Evolutionary conservation across 2,797 vertebrate species (phyloP).

Genomic region (Pseudomugil tenellus): DNA sequence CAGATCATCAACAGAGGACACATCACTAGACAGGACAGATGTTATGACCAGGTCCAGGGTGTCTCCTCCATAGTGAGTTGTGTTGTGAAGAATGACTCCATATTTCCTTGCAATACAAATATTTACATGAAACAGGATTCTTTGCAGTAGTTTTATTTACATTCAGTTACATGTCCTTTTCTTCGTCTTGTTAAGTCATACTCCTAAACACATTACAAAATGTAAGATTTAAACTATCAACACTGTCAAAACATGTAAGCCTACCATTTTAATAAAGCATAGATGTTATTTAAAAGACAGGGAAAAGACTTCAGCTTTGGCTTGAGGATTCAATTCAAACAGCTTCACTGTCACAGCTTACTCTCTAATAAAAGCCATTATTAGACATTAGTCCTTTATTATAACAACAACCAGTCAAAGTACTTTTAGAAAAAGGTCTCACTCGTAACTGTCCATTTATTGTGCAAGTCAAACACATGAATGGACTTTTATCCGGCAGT

Average conservation of each 20-base stretch:
- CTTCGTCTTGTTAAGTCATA: background rate
- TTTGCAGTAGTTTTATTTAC: background rate
- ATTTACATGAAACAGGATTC: background rate
- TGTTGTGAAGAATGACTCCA: background rate
- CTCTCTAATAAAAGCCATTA: background rate
- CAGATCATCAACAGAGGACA: no score
- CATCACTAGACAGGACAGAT: no score
- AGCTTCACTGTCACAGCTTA: background rate
- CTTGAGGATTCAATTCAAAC: background rate
- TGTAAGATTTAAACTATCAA: constrained; percentile 8
- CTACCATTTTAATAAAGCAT: background rate
- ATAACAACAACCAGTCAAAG: background rate
- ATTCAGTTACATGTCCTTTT: background rate
- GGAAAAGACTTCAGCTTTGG: constrained; percentile 10
- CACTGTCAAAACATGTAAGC: background rate
- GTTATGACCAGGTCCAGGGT: no score
- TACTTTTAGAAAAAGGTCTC: background rate
- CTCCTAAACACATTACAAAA: constrained; percentile 21
- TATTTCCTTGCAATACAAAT: constrained; percentile 7
- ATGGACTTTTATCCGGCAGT: constrained; percentile 30
- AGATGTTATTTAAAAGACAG: constrained; percentile 3
- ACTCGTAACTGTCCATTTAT: background rate
- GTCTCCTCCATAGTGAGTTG: no score
- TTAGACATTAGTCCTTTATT: background rate
- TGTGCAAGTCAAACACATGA: constrained; percentile 1